Percentiles rank a stretch among this genome's conserved stretches.
Conservation (phyloP, 2,113 vertebrate genomes). For the Hippocampus abdominalis region DNA sequence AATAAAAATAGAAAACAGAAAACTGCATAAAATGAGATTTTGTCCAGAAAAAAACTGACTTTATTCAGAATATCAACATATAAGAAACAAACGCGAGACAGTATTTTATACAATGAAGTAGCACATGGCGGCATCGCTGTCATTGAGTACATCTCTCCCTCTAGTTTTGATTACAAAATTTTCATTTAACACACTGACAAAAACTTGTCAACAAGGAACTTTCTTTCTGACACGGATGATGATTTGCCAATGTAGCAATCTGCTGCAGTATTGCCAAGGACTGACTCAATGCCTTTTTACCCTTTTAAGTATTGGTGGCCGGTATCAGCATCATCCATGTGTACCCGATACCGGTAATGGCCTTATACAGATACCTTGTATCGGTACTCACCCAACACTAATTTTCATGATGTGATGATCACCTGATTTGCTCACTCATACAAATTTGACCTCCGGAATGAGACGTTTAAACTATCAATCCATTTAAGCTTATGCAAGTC, state of each 20-base stretch:
- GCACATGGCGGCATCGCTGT: conserved; percentile 16
- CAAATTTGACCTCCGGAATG: not conserved
- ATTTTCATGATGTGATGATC: not conserved
- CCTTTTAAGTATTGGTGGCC: too few species aligned
- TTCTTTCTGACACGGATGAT: too few species aligned
- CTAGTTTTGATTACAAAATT: too few species aligned
- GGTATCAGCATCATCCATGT: not conserved
- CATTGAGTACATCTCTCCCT: not conserved
- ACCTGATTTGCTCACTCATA: conserved; percentile 37
- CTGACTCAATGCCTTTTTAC: too few species aligned
- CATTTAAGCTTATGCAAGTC: not conserved
- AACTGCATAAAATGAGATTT: not conserved
- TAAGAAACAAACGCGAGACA: not conserved
- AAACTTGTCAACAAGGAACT: too few species aligned
- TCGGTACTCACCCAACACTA: too few species aligned
- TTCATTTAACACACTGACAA: too few species aligned
- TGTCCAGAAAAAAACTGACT: not conserved
- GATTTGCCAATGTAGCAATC: too few species aligned
- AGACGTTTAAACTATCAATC: not conserved
- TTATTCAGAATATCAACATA: not conserved
- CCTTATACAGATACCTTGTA: too few species aligned
- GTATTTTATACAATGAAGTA: not conserved
- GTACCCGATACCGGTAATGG: too few species aligned
- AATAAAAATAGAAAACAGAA: not conserved
- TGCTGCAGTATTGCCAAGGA: too few species aligned